Base-by-base conservation (phyloP, 2,888 invertebrate genomes). In the Elegia similella region DNA sequence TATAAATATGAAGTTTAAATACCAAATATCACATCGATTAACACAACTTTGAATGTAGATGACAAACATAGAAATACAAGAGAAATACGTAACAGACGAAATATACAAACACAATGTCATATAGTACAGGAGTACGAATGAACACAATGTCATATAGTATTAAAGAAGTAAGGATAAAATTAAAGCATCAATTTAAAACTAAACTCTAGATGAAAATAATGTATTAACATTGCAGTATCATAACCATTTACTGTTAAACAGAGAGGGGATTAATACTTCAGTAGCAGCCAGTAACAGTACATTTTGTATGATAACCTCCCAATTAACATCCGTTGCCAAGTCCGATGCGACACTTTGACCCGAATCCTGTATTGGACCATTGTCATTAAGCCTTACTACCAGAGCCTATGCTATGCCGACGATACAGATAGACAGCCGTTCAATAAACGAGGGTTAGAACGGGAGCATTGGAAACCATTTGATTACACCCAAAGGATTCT, bases 331-430 rank as follows among this genome's bases (percentile, higher is more conserved):
- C 68, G 76, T 72, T 80, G 82, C 80, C 84, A 84, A 86, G 80
- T 84, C 78, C 84, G 81, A 78, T 78, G 74, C 75, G 81, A 82
- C 81, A 85, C 78, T 85, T 80, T 80, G 88, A 86, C 87, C 87
- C 82, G 86, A 79, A 83, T 85, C 80, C 81, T 78, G 80, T 78
- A 83, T 84, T 82, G 81, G 84, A 75, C 77, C 76, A 75, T 81
- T 80, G 84, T 86, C 86, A 86, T 88, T 88, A 86, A 84, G 80
- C 78, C 76, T 76, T 72, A 78, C 75, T 73, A 73, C 76, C 78
- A 72, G 71, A 78, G 78, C 78, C 80, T 77, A 74, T 74, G 73
- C 79, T 77, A 73, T 72, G 68, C 68, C 71, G 68, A 78, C 78
- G 73, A 75, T 78, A 77, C 77, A 76, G 73, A 77, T 75, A 76